These are phyloP conservation scores for Acanthococcus lagerstroemiae DNA, from an alignment of 2,888 invertebrate genomes.

Conservation along the genomic window DNA sequence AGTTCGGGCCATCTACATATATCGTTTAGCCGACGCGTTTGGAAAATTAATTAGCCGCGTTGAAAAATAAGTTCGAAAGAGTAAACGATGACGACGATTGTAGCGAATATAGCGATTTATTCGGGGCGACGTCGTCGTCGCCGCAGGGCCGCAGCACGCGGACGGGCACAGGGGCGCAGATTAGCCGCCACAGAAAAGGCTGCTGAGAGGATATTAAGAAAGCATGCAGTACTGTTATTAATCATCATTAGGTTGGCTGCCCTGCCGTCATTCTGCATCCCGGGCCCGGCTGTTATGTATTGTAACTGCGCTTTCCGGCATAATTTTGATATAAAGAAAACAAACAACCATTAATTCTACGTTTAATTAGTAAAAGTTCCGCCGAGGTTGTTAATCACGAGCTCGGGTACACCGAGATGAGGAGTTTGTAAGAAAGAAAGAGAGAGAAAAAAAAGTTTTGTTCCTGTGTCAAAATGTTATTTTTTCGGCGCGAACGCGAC, in stretches of 20 bases:
- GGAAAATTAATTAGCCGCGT: too few species aligned
- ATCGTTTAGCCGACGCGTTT: too few species aligned
- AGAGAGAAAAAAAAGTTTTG: neutral
- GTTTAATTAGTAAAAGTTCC: conserved; percentile 26
- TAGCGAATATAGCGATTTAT: neutral
- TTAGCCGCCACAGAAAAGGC: conserved; percentile 16
- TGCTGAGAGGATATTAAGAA: conserved; percentile 4
- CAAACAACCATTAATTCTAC: conserved; percentile 29
- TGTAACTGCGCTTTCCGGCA: conserved; percentile 3
- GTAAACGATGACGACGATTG: neutral
- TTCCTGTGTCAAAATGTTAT: neutral
- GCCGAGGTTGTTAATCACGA: conserved; percentile 18
- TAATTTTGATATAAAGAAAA: conserved; percentile 26
- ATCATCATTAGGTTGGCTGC: conserved; percentile 20
- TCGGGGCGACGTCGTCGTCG: too few species aligned
- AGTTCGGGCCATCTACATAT: too few species aligned
- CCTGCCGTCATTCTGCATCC: neutral
- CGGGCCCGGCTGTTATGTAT: neutral
- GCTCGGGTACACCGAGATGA: neutral
- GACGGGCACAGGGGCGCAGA: neutral
- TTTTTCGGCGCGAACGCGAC: neutral
- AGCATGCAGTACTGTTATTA: conserved; percentile 11
- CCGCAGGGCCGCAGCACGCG: too few species aligned
- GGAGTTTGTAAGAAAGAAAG: too few species aligned
- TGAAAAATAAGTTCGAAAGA: too few species aligned